Conservation (phyloP, 2,113 vertebrate species). For the Ctenodactylus gundi region DNA sequence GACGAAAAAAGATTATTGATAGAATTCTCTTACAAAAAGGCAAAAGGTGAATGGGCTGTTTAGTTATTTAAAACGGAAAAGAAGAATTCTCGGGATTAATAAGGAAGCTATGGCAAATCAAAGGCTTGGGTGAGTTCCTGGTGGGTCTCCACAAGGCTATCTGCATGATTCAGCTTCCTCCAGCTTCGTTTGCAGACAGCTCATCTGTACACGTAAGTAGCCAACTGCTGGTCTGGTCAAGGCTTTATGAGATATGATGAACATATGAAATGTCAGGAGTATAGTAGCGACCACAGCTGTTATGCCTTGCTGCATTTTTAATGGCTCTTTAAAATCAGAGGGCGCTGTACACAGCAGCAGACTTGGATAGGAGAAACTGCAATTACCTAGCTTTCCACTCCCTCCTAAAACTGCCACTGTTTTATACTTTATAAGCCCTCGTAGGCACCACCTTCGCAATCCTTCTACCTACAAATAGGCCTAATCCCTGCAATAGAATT, state of each 20-base stretch:
- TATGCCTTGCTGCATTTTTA: slow-evolving; percentile 71
- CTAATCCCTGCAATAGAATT: slow-evolving; percentile 42
- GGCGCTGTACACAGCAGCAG: slow-evolving; percentile 50
- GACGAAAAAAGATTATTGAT: neutral
- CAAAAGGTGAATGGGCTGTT: neutral
- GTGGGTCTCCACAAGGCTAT: neutral
- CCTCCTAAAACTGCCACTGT: slow-evolving; percentile 26
- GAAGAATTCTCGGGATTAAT: neutral
- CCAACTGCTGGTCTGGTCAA: slow-evolving; percentile 18
- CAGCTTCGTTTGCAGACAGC: neutral
- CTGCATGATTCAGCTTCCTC: neutral
- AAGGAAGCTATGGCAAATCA: neutral
- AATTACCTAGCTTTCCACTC: slow-evolving; percentile 57
- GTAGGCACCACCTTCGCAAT: slow-evolving; percentile 55
- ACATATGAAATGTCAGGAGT: slow-evolving; percentile 65
- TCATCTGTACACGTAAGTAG: neutral
- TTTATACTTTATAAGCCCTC: slow-evolving; percentile 62
- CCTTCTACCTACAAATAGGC: slow-evolving; percentile 45
- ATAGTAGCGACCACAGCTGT: slow-evolving; percentile 63
- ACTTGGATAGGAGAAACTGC: slow-evolving; percentile 61
- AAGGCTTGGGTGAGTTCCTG: neutral
- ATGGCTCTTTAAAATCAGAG: slow-evolving; percentile 74
- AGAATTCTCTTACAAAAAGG: neutral
- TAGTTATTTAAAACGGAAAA: neutral
- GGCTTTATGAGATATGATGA: slow-evolving; percentile 72